Conservation (phyloP, 2,113 vertebrate genomes). For the Hippocampus barbouri region DNA sequence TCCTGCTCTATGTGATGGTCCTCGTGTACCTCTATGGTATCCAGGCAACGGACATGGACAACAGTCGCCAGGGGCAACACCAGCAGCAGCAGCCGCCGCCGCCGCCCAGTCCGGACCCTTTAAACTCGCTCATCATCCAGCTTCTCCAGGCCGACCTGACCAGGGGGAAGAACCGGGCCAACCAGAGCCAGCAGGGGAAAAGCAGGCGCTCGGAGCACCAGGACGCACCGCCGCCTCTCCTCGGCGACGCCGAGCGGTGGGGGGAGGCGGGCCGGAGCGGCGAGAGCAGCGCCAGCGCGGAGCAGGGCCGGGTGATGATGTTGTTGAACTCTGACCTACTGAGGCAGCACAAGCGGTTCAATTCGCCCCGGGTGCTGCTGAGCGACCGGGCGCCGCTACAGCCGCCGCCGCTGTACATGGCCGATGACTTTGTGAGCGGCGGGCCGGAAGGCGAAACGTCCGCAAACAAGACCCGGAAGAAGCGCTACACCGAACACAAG, state of each 20-base stretch:
- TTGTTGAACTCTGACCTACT: constrained; percentile 79
- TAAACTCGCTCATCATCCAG: constrained; percentile 94
- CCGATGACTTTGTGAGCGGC: constrained; percentile 81
- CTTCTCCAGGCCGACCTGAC: constrained; percentile 93
- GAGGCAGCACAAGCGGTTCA: constrained; percentile 86
- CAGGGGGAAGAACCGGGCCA: constrained; percentile 70
- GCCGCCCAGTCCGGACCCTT: constrained; percentile 82
- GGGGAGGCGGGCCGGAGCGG: constrained; percentile 23
- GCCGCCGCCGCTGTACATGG: constrained; percentile 86
- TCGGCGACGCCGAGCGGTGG: constrained; percentile 58
- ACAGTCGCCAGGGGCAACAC: constrained; percentile 56
- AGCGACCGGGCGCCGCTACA: constrained; percentile 85
- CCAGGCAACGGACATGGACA: constrained; percentile 91
- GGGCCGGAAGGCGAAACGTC: constrained; percentile 33
- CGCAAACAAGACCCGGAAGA: constrained; percentile 83
- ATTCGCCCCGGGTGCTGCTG: constrained; percentile 87
- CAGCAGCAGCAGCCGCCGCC: constrained; percentile 68
- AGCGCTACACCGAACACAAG: constrained; percentile 83
- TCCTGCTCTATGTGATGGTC: constrained; percentile 98
- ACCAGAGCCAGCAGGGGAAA: constrained; percentile 42
- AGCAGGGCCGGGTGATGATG: constrained; percentile 74
- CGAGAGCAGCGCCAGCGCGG: constrained; percentile 42
- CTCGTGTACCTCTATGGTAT: constrained; percentile 95
- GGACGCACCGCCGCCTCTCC: constrained; percentile 36
- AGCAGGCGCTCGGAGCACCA: constrained; percentile 25